These are phyloP conservation scores for Scophthalmus maximus DNA, from an alignment of 2,113 vertebrate genomes.

Conservation along the genomic window DNA sequence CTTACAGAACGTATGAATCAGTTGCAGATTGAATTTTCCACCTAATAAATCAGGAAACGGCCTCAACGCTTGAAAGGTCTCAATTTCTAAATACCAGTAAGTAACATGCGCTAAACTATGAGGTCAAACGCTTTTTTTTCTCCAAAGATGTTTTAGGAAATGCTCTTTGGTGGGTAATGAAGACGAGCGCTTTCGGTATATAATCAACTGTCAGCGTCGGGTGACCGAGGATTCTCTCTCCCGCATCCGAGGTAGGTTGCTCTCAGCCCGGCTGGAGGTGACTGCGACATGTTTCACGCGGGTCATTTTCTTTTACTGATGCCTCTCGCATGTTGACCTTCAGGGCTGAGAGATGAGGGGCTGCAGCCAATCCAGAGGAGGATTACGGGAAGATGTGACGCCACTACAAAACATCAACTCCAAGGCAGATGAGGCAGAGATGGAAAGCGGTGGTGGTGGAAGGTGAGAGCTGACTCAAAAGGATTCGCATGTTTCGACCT, in stretches of 20 bases:
- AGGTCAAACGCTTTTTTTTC: neutral
- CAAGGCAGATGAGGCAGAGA: slow-evolving; percentile 44
- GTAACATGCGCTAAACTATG: neutral
- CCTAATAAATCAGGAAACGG: neutral
- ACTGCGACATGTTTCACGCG: slow-evolving; percentile 22
- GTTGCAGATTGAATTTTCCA: neutral
- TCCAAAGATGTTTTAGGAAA: neutral
- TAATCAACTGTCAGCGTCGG: slow-evolving; percentile 4
- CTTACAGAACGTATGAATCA: neutral
- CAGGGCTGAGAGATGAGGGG: slow-evolving; percentile 59
- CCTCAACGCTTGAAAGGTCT: neutral
- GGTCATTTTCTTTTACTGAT: slow-evolving; percentile 64
- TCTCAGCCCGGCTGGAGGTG: slow-evolving; percentile 29
- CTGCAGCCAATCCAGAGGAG: slow-evolving; percentile 67
- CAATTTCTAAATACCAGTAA: slow-evolving; percentile 1
- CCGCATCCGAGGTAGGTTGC: neutral
- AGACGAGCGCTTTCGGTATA: slow-evolving; percentile 1
- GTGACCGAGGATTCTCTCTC: neutral
- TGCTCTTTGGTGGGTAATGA: neutral
- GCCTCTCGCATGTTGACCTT: slow-evolving; percentile 69
- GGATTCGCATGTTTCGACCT: slow-evolving; percentile 1
- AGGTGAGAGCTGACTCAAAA: slow-evolving; percentile 1
- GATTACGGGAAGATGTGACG: slow-evolving; percentile 68
- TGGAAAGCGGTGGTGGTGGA: slow-evolving; percentile 12
- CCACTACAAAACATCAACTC: slow-evolving; percentile 61